Percentiles rank a stretch among this genome's conserved stretches.
phyloP scores from a whole-genome alignment of 2,888 invertebrate species.

The Pammene aurita region DNA sequence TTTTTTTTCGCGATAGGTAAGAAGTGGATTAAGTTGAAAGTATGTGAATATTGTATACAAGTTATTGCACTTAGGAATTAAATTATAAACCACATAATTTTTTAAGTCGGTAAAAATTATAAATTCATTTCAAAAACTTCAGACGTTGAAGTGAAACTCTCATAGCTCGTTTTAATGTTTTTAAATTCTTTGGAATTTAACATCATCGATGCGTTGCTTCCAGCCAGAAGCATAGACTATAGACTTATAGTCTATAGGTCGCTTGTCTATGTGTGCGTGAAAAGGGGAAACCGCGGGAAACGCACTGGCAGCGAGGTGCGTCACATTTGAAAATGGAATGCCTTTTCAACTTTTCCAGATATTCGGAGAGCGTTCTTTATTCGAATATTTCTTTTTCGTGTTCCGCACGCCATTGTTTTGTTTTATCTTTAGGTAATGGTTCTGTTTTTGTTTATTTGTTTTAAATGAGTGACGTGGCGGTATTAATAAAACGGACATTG shows the following conservation, averaged over 20 bases:
- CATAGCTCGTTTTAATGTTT: conserved; percentile 14
- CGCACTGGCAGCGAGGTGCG: conserved; percentile 54
- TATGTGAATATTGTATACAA: conserved; percentile 41
- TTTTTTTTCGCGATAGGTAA: conserved; percentile 66
- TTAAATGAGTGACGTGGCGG: conserved; percentile 5
- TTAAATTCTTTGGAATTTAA: conserved; percentile 25
- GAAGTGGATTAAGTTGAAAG: conserved; percentile 62
- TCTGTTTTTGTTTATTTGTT: conserved; percentile 20
- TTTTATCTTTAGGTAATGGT: conserved; percentile 30
- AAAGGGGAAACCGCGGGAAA: conserved; percentile 69
- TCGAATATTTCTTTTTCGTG: conserved; percentile 42
- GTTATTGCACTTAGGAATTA: conserved; percentile 38
- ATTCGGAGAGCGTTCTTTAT: conserved; percentile 55
- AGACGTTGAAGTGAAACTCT: conserved; percentile 7
- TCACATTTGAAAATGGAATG: conserved; percentile 73
- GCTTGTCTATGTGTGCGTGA: conserved; percentile 60
- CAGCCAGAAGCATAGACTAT: conserved; percentile 18
- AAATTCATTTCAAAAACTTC: conserved; percentile 7
- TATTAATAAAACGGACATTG: conserved; percentile 1
- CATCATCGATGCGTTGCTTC: conserved; percentile 27
- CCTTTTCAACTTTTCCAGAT: conserved; percentile 69
- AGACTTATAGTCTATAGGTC: conserved; percentile 20
- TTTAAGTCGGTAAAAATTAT: conserved; percentile 17
- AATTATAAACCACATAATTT: conserved; percentile 33
- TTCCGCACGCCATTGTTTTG: conserved; percentile 32